A percentile compares a stretch with the other conserved stretches of the same genome.
phyloP scores from a whole-genome alignment of 1,140 invertebrate species.

The Pseudomyrmex gracilis region DNA sequence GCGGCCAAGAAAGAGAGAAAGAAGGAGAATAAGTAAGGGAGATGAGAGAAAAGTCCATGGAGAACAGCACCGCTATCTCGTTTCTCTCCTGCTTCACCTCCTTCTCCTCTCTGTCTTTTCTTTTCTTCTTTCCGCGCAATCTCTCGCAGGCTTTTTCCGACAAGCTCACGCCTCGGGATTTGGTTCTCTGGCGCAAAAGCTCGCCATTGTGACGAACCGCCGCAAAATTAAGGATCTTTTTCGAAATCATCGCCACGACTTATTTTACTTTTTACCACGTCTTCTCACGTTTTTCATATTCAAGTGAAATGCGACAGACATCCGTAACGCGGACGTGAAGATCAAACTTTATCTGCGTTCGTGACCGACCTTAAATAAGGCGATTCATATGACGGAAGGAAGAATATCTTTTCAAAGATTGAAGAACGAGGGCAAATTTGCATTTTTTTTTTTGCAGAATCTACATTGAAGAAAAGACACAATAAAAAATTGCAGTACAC shows the following conservation, averaged over 20 bases:
- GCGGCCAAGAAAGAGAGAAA: conserved; percentile 38
- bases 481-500: not conserved
- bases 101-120: not conserved
- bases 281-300: conserved; percentile 41
- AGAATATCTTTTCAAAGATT: too few species aligned
- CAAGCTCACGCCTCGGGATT: conserved; percentile 39
- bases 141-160: conserved; percentile 53
- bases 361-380: not conserved
- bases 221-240: conserved; percentile 43
- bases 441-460: not conserved
- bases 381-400: not conserved
- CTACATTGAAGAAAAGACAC: not conserved
- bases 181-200: conserved; percentile 51
- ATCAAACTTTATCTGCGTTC: not conserved
- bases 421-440: too few species aligned
- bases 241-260: conserved; percentile 29
- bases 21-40: not conserved
- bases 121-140: conserved; percentile 29
- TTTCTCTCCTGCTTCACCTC: conserved; percentile 45
- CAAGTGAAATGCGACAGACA: not conserved
- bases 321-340: not conserved
- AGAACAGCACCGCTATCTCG: conserved; percentile 58
- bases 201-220: conserved; percentile 47
- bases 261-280: conserved; percentile 14
- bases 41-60: conserved; percentile 52